A percentile compares a stretch with the other conserved stretches of the same genome.
These are phyloP conservation scores for Netelia melanura DNA, from an alignment of 2,888 invertebrate species.

Conservation along the genomic window DNA sequence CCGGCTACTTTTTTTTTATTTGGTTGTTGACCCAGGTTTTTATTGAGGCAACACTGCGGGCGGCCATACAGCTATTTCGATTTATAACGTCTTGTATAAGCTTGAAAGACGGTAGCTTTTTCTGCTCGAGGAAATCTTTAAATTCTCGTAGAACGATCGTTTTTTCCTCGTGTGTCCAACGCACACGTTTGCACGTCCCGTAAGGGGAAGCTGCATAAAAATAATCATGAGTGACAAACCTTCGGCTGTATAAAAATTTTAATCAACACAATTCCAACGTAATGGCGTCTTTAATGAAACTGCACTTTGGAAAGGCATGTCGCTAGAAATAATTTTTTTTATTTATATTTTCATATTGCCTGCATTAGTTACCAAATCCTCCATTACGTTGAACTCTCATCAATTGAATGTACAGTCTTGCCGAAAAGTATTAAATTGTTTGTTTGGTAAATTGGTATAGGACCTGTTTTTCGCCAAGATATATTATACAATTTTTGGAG, in stretches of 20 bases:
- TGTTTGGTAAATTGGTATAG: neutral
- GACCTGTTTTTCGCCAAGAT: no score
- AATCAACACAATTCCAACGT: no score
- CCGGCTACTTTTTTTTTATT: constrained; percentile 9
- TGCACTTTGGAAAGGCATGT: no score
- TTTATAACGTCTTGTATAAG: neutral
- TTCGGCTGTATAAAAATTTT: no score
- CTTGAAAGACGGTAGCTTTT: constrained; percentile 32
- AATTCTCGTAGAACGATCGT: constrained; percentile 14
- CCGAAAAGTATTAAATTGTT: neutral
- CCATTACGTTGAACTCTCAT: neutral
- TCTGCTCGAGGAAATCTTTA: neutral
- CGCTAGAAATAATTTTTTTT: no score
- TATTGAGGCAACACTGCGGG: constrained; percentile 10
- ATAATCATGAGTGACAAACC: neutral
- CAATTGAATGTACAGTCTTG: neutral
- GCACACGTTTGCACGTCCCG: constrained; percentile 22
- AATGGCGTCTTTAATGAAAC: no score
- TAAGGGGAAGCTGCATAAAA: constrained; percentile 22
- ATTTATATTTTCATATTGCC: no score
- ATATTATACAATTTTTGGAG: no score
- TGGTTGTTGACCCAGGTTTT: constrained; percentile 43
- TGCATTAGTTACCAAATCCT: no score
- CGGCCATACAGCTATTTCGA: neutral
- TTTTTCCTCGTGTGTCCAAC: constrained; percentile 23